Base-by-base conservation (phyloP, 2,797 vertebrate species). In the Poeciliopsis presidionis region DNA sequence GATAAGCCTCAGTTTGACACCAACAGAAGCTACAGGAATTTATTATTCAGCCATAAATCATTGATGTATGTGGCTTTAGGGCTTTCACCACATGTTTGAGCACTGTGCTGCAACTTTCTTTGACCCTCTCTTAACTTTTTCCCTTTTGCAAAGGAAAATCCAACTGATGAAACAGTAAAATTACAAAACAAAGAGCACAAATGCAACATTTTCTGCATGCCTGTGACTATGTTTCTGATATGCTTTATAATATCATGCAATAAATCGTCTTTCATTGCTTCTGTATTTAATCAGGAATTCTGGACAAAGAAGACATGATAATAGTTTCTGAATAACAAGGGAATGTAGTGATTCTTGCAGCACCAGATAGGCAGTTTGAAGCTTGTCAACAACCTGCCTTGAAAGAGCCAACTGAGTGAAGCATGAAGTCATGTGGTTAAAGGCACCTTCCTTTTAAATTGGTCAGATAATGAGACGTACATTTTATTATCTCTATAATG, bases 21-120 rank as follows among this genome's bases (percentile, higher is more conserved):
- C 33, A 16, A 22, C 28, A 53, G 59, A 72, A 73, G 6, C 30
- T 41, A 5, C 9, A 16, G n/a, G 45, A 73, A 75, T 75, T 65
- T 57, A 41, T 7, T 30, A 46, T 14, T 45, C 45, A 72, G 71
- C 55, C 59, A 12, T 33, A 53, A 59, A 43, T 65, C 30, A 18
- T 43, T 13, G 36, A 53, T 7, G 11, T 6, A 73, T 46, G 2
- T 28, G 12, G 39, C 74, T 53, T 45, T 22, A 30, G 33, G 74
- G 46, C 47, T 63, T 69, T 74, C 41, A 67, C 53, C 25, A 45
- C 11, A 63, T 63, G 67, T 39, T 63, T 75, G 72, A 72, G 65
- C 69, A 11, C 72, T 72, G 14, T 30, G 33, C 30, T 74, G 53
- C 67, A 30, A 20, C 45, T 67, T 30, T 7, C 49, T 65, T 80